Percentiles rank a stretch among this genome's conserved stretches.
phyloP scores from a whole-genome alignment of 2,113 vertebrate species.

The Suncus etruscus region DNA sequence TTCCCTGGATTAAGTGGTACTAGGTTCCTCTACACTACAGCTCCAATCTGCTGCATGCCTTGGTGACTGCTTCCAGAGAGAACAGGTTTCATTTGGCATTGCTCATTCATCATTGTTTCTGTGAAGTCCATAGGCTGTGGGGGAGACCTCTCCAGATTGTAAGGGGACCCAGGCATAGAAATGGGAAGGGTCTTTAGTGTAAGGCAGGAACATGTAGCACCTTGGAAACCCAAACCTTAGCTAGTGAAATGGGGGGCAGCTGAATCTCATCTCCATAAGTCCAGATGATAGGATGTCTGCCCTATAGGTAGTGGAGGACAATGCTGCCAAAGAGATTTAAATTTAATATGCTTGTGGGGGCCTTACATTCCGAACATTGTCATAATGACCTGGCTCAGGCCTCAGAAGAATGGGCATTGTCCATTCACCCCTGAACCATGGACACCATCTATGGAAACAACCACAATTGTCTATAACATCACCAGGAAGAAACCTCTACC shows the following conservation, averaged over 20 bases:
- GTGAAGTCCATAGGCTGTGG: too few relatives aligned
- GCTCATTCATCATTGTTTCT: background rate
- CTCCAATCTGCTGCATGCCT: background rate
- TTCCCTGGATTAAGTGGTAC: background rate
- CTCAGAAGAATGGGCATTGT: too few relatives aligned
- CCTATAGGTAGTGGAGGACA: background rate
- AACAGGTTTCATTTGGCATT: fast-evolving
- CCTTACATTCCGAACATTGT: too few relatives aligned
- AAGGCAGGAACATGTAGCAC: background rate
- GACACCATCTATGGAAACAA: too few relatives aligned
- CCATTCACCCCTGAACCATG: too few relatives aligned
- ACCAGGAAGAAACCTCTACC: too few relatives aligned
- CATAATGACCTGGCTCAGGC: too few relatives aligned
- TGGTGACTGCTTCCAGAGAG: background rate
- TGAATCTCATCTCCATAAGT: background rate
- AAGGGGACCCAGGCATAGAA: background rate
- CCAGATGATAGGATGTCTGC: background rate
- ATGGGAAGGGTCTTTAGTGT: background rate
- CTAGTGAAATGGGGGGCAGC: background rate
- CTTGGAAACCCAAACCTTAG: background rate
- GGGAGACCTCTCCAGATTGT: background rate
- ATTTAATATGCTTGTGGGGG: background rate
- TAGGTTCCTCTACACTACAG: background rate
- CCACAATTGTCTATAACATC: too few relatives aligned
- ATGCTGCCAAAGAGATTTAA: background rate